phyloP scores from a whole-genome alignment of 92 coral and sea anemone genomes.

The Phenganax subtilis region DNA sequence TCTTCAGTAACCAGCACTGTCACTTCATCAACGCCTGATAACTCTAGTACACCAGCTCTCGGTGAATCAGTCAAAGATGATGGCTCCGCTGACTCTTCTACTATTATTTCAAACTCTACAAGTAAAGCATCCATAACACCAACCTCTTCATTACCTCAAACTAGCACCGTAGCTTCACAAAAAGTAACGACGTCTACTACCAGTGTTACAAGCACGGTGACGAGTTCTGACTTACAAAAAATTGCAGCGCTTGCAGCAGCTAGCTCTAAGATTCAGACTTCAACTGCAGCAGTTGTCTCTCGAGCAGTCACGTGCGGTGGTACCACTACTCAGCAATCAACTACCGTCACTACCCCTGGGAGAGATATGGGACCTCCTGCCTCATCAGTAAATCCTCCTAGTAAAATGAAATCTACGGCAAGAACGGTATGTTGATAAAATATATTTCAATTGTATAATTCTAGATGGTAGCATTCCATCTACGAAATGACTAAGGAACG shows the following conservation, averaged over 20 bases:
- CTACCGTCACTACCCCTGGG: slow-evolving; percentile 4
- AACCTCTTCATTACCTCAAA: not conserved
- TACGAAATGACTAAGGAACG: too few relatives aligned
- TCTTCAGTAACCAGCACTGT: not conserved
- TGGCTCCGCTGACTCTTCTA: not conserved
- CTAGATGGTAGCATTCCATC: too few relatives aligned
- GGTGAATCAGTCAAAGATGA: slow-evolving; percentile 14
- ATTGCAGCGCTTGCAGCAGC: slow-evolving; percentile 22
- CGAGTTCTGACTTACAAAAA: slow-evolving; percentile 20
- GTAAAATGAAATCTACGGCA: slow-evolving; percentile 20
- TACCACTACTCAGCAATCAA: slow-evolving; percentile 25
- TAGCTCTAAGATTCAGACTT: slow-evolving; percentile 5
- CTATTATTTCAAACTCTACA: not conserved
- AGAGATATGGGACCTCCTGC: slow-evolving; percentile 41
- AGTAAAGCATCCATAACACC: slow-evolving; percentile 18
- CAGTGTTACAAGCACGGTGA: slow-evolving; percentile 21
- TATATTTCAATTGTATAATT: not conserved
- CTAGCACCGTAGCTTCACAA: slow-evolving; percentile 7
- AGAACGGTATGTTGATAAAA: slow-evolving; percentile 1
- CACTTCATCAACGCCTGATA: slow-evolving; percentile 17
- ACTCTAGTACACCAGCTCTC: not conserved
- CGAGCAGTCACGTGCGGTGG: slow-evolving; percentile 39
- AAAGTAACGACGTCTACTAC: slow-evolving; percentile 22
- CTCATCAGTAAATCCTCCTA: not conserved
- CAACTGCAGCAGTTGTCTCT: slow-evolving; percentile 21